These are phyloP conservation scores for Gila orcuttii DNA, from an alignment of 2,113 vertebrate genomes.

Conservation along the genomic window DNA sequence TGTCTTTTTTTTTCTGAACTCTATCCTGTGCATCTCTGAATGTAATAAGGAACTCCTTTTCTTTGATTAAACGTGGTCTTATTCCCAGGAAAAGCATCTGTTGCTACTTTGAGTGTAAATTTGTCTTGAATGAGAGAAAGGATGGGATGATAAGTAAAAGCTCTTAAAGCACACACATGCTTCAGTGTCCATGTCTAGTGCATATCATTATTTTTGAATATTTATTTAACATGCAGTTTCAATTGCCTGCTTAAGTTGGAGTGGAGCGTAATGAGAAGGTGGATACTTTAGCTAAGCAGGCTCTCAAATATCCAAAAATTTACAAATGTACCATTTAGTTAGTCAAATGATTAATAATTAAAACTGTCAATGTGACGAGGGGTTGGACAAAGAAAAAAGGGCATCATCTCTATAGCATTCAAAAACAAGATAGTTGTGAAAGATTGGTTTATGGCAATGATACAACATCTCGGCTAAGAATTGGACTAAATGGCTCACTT, in stretches of 20 bases:
- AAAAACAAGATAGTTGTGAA: not conserved
- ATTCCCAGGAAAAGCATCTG: conserved; percentile 11
- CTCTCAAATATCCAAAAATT: too few relatives aligned
- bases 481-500: not conserved
- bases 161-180: not conserved
- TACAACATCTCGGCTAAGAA: not conserved
- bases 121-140: conserved; percentile 16
- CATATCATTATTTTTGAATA: too few relatives aligned
- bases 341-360: too few relatives aligned
- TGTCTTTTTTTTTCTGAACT: not conserved
- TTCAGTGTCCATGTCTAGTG: not conserved
- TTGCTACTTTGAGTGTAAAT: conserved; percentile 14
- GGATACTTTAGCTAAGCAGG: too few relatives aligned
- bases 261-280: too few relatives aligned
- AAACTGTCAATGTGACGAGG: too few relatives aligned
- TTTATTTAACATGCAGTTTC: too few relatives aligned
- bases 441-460: not conserved
- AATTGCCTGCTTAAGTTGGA: too few relatives aligned
- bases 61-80: conserved; percentile 11
- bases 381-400: too few relatives aligned
- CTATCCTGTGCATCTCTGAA: not conserved
- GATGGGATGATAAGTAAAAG: not conserved
- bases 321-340: too few relatives aligned
- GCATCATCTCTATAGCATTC: too few relatives aligned
- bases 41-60: not conserved